Evolutionary conservation across 2,888 invertebrate genomes (phyloP), one percentile per base, ranked within the genome.

Genomic region (Diadromus collaris): DNA sequence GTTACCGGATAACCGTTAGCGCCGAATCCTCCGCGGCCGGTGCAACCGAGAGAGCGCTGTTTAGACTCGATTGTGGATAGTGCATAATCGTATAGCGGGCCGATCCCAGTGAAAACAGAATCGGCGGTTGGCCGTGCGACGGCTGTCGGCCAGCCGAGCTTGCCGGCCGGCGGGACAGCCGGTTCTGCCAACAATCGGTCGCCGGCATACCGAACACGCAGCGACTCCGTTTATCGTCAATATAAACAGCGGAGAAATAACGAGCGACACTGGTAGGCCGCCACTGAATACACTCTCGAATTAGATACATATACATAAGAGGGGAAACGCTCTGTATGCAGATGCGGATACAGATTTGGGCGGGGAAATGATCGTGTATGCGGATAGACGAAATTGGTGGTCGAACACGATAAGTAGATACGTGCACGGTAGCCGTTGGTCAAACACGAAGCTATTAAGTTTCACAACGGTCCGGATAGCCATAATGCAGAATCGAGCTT

Each of bases 331-430:
- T 38, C n/a, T 9, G 21, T n/a, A 4, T 41, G 38, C 13, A 32
- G n/a, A 65, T 65, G 58, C 19, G 60, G 21, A 44, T 61, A 51
- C 54, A 75, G 70, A 75, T 71, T 75, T 46, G 29, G 27, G 51
- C 54, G 54, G 44, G 54, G 21, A 29, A 24, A 58, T 38, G 64
- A 32, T 38, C 27, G 21, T 24, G 41, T 21, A 29, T 19, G 38
- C 61, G 21, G 21, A 70, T 38, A 34, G 41, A 60, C 41, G 61
- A 74, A 71, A 75, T 74, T 63, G 75, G 67, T 67, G 61, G 61
- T 32, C 71, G 61, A 67, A 71, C 63, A 71, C 44, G 67, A 63
- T 60, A 65, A 76, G 76, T 71, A 67, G 75, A 78, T 46, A 34
- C 44, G 44, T 13, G 29, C 44, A 3, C 24, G 29, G 21, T 56